phyloP scores from a whole-genome alignment of 2,888 invertebrate species.

The Chironomus tentans region DNA sequence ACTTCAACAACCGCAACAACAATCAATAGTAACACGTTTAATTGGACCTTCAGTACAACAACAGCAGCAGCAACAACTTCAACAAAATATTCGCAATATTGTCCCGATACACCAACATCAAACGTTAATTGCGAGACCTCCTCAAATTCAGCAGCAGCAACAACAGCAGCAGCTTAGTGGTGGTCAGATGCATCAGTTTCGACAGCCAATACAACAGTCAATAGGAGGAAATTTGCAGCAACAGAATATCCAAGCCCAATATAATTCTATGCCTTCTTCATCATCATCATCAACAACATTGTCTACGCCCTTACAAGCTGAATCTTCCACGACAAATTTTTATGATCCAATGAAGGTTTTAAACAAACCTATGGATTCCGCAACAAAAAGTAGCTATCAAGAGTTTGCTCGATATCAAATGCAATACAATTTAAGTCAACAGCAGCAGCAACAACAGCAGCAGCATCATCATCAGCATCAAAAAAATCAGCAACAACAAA shows the following conservation, averaged over 20 bases:
- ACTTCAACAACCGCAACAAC: slow-evolving; percentile 19
- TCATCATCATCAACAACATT: slow-evolving; percentile 31
- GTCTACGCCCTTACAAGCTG: slow-evolving; percentile 28
- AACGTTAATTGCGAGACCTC: slow-evolving; percentile 32
- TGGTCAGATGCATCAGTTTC: slow-evolving; percentile 28
- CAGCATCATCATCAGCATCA: slow-evolving; percentile 37
- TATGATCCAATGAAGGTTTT: slow-evolving; percentile 27
- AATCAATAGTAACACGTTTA: slow-evolving; percentile 19
- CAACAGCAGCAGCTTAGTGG: not conserved
- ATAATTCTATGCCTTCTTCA: slow-evolving; percentile 30
- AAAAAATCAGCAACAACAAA: slow-evolving; percentile 38
- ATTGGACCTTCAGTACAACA: slow-evolving; percentile 26
- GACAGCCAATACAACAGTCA: slow-evolving; percentile 15
- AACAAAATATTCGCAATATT: slow-evolving; percentile 8
- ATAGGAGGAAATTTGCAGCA: not conserved
- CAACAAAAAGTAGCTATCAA: slow-evolving; percentile 53
- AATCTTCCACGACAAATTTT: slow-evolving; percentile 39
- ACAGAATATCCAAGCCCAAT: slow-evolving; percentile 8
- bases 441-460: slow-evolving; percentile 37
- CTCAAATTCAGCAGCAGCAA: slow-evolving; percentile 29
- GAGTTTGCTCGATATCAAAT: slow-evolving; percentile 56
- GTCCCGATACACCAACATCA: slow-evolving; percentile 28
- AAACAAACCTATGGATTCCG: slow-evolving; percentile 52
- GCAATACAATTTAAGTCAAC: slow-evolving; percentile 53
- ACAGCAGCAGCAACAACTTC: slow-evolving; percentile 11